Evolutionary conservation across 1,140 invertebrate species (phyloP).

Genomic region (Anoplolepis gracilipes): DNA sequence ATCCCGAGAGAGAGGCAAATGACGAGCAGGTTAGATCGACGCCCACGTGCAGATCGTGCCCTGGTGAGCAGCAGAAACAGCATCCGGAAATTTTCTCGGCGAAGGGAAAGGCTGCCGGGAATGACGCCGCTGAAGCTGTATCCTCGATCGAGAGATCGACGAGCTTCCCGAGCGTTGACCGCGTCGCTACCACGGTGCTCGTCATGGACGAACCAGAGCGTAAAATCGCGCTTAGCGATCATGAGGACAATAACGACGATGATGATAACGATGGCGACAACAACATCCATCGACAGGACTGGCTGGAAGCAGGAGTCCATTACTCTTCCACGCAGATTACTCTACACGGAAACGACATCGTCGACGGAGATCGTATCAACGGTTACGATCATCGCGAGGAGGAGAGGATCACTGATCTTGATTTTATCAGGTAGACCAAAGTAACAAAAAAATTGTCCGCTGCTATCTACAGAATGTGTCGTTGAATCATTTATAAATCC

Average conservation of each 20-base stretch:
- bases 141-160: slow-evolving; percentile 56
- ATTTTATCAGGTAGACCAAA: slow-evolving; percentile 82
- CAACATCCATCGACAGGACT: slow-evolving; percentile 83
- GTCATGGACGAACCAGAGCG: slow-evolving; percentile 80
- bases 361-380: slow-evolving; percentile 74
- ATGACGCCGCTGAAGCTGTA: neutral
- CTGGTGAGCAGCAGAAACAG: slow-evolving; percentile 32
- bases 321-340: slow-evolving; percentile 85
- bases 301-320: slow-evolving; percentile 83
- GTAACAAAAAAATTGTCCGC: neutral
- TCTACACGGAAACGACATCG: slow-evolving; percentile 74
- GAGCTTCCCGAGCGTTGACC: slow-evolving; percentile 74
- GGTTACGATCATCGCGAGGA: slow-evolving; percentile 73
- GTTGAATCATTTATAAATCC: no score
- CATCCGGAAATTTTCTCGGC: slow-evolving; percentile 41
- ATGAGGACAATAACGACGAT: slow-evolving; percentile 65
- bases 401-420: slow-evolving; percentile 76
- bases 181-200: slow-evolving; percentile 79
- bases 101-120: slow-evolving; percentile 28
- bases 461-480: neutral
- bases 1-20: neutral
- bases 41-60: slow-evolving; percentile 43
- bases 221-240: slow-evolving; percentile 66
- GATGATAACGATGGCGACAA: slow-evolving; percentile 75
- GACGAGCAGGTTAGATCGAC: slow-evolving; percentile 38